A percentile compares a stretch with the other conserved stretches of the same genome.
These are phyloP conservation scores for Slavum lentiscoides DNA, from an alignment of 2,888 invertebrate species.

Conservation along the genomic window DNA sequence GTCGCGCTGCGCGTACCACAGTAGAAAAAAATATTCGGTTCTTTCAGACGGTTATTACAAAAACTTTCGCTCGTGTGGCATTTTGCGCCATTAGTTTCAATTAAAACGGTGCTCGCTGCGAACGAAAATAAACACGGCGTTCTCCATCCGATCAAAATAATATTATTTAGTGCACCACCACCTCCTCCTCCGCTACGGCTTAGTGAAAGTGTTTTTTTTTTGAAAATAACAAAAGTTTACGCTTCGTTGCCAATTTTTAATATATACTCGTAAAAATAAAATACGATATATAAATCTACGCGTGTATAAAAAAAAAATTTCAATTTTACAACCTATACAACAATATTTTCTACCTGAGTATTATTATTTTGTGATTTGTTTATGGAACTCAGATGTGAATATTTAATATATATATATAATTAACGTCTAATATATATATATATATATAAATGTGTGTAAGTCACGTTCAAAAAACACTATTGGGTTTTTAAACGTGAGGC, in stretches of 20 bases:
- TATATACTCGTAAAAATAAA: not conserved
- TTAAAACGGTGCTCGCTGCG: not conserved
- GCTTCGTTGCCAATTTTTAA: conserved; percentile 27
- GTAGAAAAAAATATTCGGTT: no score
- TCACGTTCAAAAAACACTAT: no score
- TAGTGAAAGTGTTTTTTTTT: conserved; percentile 1
- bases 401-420: not conserved
- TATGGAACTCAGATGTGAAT: conserved; percentile 35
- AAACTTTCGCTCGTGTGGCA: no score
- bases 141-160: conserved; percentile 29
- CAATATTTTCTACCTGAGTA: conserved; percentile 37
- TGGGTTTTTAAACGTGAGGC: not conserved
- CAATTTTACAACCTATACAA: not conserved
- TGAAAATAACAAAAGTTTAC: not conserved
- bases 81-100: not conserved
- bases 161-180: not conserved
- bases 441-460: no score
- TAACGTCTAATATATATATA: no score
- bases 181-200: not conserved
- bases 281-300: not conserved
- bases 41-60: no score
- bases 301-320: no score
- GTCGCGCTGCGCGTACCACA: no score
- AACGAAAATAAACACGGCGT: conserved; percentile 35
- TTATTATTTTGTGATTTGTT: conserved; percentile 12